A percentile compares a stretch with the other conserved stretches of the same genome.
Conservation (phyloP, 2,888 invertebrate species). For the Harpagoxenus sublaevis region DNA sequence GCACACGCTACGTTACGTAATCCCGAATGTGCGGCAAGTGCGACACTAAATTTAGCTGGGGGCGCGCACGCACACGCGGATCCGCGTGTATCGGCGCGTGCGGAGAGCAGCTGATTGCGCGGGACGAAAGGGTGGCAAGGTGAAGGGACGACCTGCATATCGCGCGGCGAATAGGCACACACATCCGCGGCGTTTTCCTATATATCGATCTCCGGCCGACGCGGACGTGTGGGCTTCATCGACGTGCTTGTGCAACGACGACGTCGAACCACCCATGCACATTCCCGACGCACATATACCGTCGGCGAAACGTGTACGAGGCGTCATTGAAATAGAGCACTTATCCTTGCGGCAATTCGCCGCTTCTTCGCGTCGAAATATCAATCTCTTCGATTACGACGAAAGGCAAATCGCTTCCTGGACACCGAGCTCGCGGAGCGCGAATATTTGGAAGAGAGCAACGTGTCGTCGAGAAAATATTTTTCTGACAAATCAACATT, state of each 20-base stretch:
- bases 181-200: neutral
- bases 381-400: neutral
- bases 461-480: neutral
- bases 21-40: constrained; percentile 69
- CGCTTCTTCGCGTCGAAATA: neutral
- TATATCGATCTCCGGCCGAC: constrained; percentile 33
- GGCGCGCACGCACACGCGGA: constrained; percentile 42
- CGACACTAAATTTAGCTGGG: constrained; percentile 77
- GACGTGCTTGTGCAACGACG: constrained; percentile 37
- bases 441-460: neutral
- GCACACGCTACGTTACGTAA: constrained; percentile 71
- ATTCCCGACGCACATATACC: constrained; percentile 19
- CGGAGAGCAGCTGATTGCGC: constrained; percentile 49
- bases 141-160: neutral
- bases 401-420: neutral
- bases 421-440: neutral
- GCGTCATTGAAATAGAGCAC: neutral
- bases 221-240: constrained; percentile 26
- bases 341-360: neutral
- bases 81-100: constrained; percentile 44
- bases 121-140: neutral
- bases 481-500: neutral
- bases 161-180: neutral
- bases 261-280: constrained; percentile 36
- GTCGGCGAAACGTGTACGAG: neutral